Conservation (phyloP, 1,140 invertebrate species). For the Zaprionus taronus region DNA sequence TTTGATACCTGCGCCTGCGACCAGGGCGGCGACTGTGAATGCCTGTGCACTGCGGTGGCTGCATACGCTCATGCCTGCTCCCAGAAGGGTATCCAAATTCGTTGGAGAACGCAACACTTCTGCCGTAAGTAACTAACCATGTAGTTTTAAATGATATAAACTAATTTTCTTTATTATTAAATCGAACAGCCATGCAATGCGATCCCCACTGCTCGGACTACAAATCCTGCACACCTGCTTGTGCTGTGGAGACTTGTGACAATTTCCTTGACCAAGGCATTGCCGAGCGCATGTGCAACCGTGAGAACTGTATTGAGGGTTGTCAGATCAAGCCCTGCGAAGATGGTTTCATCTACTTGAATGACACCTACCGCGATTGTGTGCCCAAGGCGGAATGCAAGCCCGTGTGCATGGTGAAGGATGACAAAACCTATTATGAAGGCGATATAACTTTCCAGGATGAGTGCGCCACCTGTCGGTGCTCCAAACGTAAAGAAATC, state of each 20-base stretch:
- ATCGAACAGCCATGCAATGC: constrained; percentile 92
- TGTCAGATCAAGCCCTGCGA: constrained; percentile 88
- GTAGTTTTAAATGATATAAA: not conserved
- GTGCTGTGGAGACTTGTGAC: constrained; percentile 93
- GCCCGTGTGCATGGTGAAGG: constrained; percentile 88
- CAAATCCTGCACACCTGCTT: constrained; percentile 92
- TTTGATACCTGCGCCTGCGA: constrained; percentile 95
- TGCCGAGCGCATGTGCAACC: constrained; percentile 87
- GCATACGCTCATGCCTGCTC: constrained; percentile 94
- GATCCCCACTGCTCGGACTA: constrained; percentile 91
- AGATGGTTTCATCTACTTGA: constrained; percentile 89
- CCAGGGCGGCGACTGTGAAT: constrained; percentile 94
- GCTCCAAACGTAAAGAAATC: constrained; percentile 87
- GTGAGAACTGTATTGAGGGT: constrained; percentile 92
- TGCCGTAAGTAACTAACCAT: constrained; percentile 89
- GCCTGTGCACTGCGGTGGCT: constrained; percentile 93
- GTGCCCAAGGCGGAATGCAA: constrained; percentile 89
- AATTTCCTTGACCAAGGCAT: constrained; percentile 88
- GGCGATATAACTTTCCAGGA: constrained; percentile 91
- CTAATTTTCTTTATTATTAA: not conserved
- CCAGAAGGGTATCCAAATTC: constrained; percentile 88
- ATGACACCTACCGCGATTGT: constrained; percentile 89
- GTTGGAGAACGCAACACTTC: constrained; percentile 92
- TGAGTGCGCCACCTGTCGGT: constrained; percentile 91
- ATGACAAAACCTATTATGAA: constrained; percentile 89